phyloP scores from a whole-genome alignment of 2,888 invertebrate species.

The Temnothorax unifasciatus region DNA sequence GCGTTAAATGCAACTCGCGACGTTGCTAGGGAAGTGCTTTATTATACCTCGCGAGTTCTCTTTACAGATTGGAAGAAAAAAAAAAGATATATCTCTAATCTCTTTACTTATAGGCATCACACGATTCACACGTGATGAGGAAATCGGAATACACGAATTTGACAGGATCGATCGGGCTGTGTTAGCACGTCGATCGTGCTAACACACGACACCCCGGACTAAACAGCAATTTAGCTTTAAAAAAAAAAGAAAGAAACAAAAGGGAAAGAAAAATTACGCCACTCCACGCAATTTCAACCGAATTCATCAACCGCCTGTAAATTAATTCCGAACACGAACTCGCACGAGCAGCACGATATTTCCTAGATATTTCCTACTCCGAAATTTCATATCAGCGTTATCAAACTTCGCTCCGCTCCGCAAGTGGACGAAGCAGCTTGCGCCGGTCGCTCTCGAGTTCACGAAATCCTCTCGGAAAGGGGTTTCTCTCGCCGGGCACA shows the following conservation, averaged over 20 bases:
- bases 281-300: background rate
- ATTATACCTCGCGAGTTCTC: background rate
- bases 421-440: background rate
- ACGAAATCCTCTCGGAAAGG: conserved; percentile 51
- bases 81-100: background rate
- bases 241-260: background rate
- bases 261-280: background rate
- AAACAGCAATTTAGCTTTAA: background rate
- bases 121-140: background rate
- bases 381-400: conserved; percentile 29
- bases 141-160: background rate
- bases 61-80: background rate
- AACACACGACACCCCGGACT: background rate
- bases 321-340: conserved; percentile 32
- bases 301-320: background rate
- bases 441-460: background rate
- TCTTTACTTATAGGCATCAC: background rate
- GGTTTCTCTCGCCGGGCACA: conserved; percentile 52
- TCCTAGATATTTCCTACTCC: background rate
- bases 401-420: background rate
- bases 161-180: conserved; percentile 22
- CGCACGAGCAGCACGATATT: background rate
- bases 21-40: conserved; percentile 31
- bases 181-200: too few species aligned
- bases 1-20: conserved; percentile 39